These are phyloP conservation scores for Apolygus lucorum DNA, from an alignment of 1,140 invertebrate species.

Conservation along the genomic window DNA sequence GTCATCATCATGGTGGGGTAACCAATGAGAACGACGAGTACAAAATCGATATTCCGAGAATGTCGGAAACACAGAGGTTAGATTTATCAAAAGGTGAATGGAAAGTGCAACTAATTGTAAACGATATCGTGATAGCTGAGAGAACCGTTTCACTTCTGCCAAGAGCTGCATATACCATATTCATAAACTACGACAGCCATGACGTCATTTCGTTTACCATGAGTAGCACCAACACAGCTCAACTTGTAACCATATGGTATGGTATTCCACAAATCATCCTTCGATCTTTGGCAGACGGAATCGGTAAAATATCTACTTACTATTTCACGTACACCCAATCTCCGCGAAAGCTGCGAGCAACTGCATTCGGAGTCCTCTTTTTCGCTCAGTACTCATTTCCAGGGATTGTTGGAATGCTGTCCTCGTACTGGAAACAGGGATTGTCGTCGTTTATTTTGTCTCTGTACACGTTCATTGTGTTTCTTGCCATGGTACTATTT, in stretches of 20 bases:
- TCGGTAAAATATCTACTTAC: conserved; percentile 6
- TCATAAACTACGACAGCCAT: too few species aligned
- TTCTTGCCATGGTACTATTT: not conserved
- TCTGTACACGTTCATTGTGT: not conserved
- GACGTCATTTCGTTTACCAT: too few species aligned
- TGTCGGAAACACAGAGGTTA: not conserved
- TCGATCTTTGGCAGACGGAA: not conserved
- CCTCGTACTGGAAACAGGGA: not conserved
- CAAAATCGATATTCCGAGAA: not conserved
- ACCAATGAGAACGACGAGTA: not conserved
- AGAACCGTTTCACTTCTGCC: too few species aligned
- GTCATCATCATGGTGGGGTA: not conserved
- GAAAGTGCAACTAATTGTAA: too few species aligned
- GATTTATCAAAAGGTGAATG: not conserved
- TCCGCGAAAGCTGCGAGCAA: not conserved
- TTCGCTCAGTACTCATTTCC: not conserved
- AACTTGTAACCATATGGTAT: too few species aligned
- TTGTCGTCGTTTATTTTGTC: not conserved
- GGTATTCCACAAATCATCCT: not conserved
- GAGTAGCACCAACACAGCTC: too few species aligned
- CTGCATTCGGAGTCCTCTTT: not conserved
- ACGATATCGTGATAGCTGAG: too few species aligned
- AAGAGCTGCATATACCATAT: too few species aligned
- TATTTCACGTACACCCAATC: conserved; percentile 8
- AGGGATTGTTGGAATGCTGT: not conserved